Evolutionary conservation across 2,888 invertebrate genomes (phyloP).

Genomic region (Acronicta aceris): DNA sequence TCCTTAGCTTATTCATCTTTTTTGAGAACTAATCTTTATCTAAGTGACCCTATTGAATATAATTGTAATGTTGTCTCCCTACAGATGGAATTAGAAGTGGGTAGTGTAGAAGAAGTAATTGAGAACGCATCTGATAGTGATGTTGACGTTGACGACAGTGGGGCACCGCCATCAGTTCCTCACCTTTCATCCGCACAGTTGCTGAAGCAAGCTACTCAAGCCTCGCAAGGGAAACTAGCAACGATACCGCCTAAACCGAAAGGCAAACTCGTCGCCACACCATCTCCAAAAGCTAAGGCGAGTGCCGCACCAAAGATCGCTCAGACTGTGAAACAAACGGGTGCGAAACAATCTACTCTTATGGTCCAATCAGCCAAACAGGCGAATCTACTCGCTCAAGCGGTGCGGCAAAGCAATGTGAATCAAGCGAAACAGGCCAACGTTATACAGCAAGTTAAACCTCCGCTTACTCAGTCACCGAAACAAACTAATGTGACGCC

Average conservation of each 20-base stretch:
- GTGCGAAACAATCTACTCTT: slow-evolving; percentile 63
- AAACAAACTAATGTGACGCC: slow-evolving; percentile 44
- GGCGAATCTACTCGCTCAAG: slow-evolving; percentile 67
- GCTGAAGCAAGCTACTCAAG: slow-evolving; percentile 78
- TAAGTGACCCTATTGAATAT: too few relatives aligned
- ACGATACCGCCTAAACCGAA: slow-evolving; percentile 59
- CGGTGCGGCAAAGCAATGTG: slow-evolving; percentile 64
- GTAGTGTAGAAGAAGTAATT: slow-evolving; percentile 70
- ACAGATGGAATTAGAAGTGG: slow-evolving; percentile 75
- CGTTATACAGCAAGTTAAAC: slow-evolving; percentile 44
- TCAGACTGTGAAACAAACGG: slow-evolving; percentile 33
- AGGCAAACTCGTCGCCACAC: slow-evolving; percentile 66
- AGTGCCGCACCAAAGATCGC: slow-evolving; percentile 52
- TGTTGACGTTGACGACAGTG: slow-evolving; percentile 82
- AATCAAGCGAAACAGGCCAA: slow-evolving; percentile 54
- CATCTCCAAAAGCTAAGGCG: slow-evolving; percentile 62
- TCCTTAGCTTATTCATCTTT: too few relatives aligned
- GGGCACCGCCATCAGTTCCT: slow-evolving; percentile 58
- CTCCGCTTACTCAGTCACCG: slow-evolving; percentile 46
- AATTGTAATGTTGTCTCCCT: not conserved
- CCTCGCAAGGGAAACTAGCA: slow-evolving; percentile 64
- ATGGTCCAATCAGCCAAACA: slow-evolving; percentile 75
- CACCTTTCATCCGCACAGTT: slow-evolving; percentile 81
- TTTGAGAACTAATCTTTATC: too few relatives aligned
- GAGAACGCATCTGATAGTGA: slow-evolving; percentile 82